Evolutionary conservation across 2,888 invertebrate species (phyloP).

Genomic region (Drosophila gaucha): DNA sequence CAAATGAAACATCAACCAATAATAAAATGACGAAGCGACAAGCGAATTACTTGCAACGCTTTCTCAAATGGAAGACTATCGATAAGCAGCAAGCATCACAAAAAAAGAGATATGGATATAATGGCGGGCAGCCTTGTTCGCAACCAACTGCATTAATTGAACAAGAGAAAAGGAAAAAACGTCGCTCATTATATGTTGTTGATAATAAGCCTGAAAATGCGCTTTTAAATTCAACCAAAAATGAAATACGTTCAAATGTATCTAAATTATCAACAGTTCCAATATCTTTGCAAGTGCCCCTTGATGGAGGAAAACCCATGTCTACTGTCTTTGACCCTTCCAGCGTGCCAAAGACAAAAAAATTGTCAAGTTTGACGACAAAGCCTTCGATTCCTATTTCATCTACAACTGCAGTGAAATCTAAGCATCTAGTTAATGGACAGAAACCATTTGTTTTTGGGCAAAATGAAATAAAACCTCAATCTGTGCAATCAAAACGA

Average conservation of each 20-base stretch:
- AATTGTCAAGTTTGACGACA: background rate
- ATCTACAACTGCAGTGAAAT: background rate
- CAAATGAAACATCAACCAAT: background rate
- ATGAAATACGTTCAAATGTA: background rate
- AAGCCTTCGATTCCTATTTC: background rate
- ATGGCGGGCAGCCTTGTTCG: background rate
- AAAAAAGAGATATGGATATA: background rate
- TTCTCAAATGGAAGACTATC: constrained; percentile 35
- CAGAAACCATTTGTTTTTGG: background rate
- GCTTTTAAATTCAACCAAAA: background rate
- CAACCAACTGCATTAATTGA: background rate
- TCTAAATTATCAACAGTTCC: background rate
- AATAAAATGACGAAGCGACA: constrained; percentile 2
- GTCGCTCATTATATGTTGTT: constrained; percentile 27
- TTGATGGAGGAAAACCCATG: background rate
- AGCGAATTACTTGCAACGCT: constrained; percentile 40
- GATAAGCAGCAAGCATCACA: constrained; percentile 14
- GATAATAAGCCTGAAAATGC: background rate
- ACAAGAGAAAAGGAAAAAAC: constrained; percentile 4
- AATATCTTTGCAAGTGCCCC: background rate
- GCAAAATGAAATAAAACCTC: background rate
- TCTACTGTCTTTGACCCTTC: no score
- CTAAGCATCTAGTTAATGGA: background rate
- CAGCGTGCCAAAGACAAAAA: background rate
- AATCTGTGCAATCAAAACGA: background rate